Evolutionary conservation across 2,888 invertebrate genomes (phyloP).

Genomic region (Andrena fulva): DNA sequence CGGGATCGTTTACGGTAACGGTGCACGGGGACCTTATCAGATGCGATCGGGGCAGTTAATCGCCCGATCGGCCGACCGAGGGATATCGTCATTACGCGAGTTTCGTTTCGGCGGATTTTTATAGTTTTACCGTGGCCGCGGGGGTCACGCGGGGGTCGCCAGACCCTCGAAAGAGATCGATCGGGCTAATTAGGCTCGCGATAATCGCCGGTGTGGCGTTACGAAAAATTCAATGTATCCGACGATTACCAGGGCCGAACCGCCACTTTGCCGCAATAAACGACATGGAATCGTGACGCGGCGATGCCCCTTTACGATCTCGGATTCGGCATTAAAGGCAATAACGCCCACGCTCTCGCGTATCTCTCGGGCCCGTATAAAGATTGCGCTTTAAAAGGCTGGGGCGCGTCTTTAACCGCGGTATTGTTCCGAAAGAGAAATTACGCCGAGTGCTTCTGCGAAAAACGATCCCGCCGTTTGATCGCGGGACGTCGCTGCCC

Average conservation of each 20-base stretch:
- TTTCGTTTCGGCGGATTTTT: constrained; percentile 32
- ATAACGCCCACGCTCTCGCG: constrained; percentile 48
- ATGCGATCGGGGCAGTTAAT: constrained; percentile 20
- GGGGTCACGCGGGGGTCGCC: constrained; percentile 1
- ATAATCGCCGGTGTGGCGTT: constrained; percentile 53
- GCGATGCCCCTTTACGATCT: constrained; percentile 48
- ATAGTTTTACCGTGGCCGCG: constrained; percentile 13
- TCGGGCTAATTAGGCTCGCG: constrained; percentile 56
- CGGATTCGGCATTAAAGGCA: constrained; percentile 60
- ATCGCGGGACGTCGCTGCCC: constrained; percentile 9
- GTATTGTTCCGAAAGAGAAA: constrained; percentile 40
- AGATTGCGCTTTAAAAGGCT: constrained; percentile 35
- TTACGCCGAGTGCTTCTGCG: constrained; percentile 31
- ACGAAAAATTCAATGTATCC: constrained; percentile 59
- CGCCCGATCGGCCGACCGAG: background rate
- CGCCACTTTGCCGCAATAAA: constrained; percentile 64
- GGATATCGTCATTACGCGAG: constrained; percentile 30
- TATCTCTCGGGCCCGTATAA: constrained; percentile 23
- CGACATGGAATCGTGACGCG: constrained; percentile 60
- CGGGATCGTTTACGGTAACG: constrained; percentile 13
- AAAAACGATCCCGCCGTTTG: constrained; percentile 19
- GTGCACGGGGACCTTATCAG: constrained; percentile 10
- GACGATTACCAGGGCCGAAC: constrained; percentile 30
- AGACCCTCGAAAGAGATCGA: constrained; percentile 23
- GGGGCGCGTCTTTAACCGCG: constrained; percentile 22